Conservation (phyloP, 30 jellyfish, hydroid and myxozoan genomes). For the Clytia hemisphaerica region DNA sequence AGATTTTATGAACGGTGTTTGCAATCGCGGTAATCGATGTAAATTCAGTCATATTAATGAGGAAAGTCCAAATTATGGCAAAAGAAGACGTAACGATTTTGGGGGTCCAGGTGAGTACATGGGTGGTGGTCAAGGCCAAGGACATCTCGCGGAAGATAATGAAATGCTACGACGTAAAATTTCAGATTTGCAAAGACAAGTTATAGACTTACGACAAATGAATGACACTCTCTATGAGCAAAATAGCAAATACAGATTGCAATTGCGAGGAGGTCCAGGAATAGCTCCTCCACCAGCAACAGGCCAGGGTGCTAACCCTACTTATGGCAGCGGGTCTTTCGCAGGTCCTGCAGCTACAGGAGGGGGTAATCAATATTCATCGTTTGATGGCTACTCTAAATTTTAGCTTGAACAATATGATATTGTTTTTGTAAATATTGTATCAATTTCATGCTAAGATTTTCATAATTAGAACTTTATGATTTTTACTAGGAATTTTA, state of each 20-base stretch:
- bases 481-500: no score
- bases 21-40: constrained; percentile 82
- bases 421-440: background rate
- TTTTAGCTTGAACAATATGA: constrained; percentile 2
- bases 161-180: constrained; percentile 90
- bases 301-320: no score
- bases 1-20: constrained; percentile 71
- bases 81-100: constrained; percentile 72
- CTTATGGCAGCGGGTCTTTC: constrained; percentile 1
- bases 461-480: no score
- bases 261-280: constrained; percentile 53
- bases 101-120: no score
- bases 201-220: constrained; percentile 90
- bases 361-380: background rate
- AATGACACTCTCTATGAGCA: constrained; percentile 94
- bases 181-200: constrained; percentile 92
- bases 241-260: constrained; percentile 79
- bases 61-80: constrained; percentile 38
- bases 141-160: constrained; percentile 60
- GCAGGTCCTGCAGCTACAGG: constrained; percentile 1
- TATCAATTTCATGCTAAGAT: no score
- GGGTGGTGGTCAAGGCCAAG: constrained; percentile 33
- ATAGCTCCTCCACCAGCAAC: constrained; percentile 6
- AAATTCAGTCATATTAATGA: constrained; percentile 75
- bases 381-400: constrained; percentile 53